Evolutionary conservation across 1,140 invertebrate genomes (phyloP).

Genomic region (Musca domestica): DNA sequence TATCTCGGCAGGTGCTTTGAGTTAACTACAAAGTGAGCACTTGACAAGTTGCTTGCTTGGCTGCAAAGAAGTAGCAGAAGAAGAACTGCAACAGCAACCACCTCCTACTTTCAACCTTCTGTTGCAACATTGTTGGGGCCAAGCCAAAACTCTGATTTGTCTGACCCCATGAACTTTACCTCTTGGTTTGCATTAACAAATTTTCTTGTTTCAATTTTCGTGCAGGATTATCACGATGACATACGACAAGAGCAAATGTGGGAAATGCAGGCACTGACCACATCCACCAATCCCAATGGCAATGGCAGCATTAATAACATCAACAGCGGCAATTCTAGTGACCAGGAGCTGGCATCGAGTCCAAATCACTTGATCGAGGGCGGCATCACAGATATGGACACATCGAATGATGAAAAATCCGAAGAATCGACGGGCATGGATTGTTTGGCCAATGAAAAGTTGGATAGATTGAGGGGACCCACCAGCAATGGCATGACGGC

Average conservation of each 20-base stretch:
- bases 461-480: constrained; percentile 34
- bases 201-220: neutral
- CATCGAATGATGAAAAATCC: constrained; percentile 50
- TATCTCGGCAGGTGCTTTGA: too few species aligned
- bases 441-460: constrained; percentile 44
- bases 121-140: too few species aligned
- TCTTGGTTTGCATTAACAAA: too few species aligned
- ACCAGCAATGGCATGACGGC: constrained; percentile 18
- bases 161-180: too few species aligned
- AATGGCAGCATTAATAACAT: neutral
- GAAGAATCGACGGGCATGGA: constrained; percentile 50
- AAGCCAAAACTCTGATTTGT: too few species aligned
- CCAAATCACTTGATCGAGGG: constrained; percentile 35
- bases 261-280: constrained; percentile 74
- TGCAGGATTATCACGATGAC: constrained; percentile 79
- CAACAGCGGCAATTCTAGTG: constrained; percentile 34
- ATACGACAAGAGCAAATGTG: constrained; percentile 82
- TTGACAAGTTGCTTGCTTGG: too few species aligned
- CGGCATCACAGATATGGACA: constrained; percentile 49
- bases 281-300: constrained; percentile 43
- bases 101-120: too few species aligned
- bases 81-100: too few species aligned
- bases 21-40: too few species aligned
- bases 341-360: constrained; percentile 38
- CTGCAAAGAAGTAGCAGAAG: too few species aligned